Evolutionary conservation across 2,888 invertebrate species (phyloP), one percentile per base, ranked within the genome.

Genomic region (Neoscelio sp.): DNA sequence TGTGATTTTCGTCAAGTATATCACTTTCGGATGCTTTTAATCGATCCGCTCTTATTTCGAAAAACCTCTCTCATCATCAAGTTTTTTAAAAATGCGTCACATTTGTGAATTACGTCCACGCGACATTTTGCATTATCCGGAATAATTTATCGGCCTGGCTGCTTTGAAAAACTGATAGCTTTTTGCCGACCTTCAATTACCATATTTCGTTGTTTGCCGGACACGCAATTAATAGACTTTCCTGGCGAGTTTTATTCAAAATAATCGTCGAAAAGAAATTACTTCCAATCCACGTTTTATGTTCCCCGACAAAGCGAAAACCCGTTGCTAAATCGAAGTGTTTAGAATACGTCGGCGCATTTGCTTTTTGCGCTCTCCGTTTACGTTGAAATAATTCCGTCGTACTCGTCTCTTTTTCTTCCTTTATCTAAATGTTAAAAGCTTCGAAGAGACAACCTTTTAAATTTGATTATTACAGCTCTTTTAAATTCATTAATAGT

Each of bases 231-330:
- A 46, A 46, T 35, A 30, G 60, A 46, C 33, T 23, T 28, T 30
- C 15, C 15, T 1, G 12, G 0, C 23, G 33, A 60, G 6, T 46
- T 46, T 60, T 18, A n/a, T 28, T 46, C 17, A 17, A 18, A 18
- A 62, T 62, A 62, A 48, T 62, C 35, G 46, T 46, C 10, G 46
- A 23, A 48, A 35, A 35, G 62, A 62, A 62, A 62, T 35, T 46
- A 62, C 62, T 13, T 46, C 33, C 33, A 13, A 48, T 46, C 33
- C 8, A 7, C 38, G 38, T 33, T 62, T 62, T 62, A 26, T 62
- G 35, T 48, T 33, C 5, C 5, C 15, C 35, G 18, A 62, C 62
- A 38, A 62, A 62, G 46, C 46, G 46, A 62, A 48, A 60, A 46
- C 23, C n/a, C n/a, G 38, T 26, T 6, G 62, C 38, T 35, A 26